These are phyloP conservation scores for Rhombomys opimus DNA, from an alignment of 2,113 vertebrate species.

Conservation along the genomic window DNA sequence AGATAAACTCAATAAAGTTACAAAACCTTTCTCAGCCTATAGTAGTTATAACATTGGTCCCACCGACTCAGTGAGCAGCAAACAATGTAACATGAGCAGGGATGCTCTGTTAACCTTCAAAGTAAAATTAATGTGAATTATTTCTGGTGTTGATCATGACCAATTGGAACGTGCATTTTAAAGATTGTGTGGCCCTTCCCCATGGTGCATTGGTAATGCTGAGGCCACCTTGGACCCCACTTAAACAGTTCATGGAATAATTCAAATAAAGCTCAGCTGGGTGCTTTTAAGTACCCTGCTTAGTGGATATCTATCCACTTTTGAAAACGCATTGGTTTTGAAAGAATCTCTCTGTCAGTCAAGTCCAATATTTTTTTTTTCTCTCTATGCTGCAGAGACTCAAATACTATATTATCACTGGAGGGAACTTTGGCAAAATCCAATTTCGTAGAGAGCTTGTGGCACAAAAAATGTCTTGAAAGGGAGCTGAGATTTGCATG, in stretches of 20 bases:
- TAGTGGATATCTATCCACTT: neutral
- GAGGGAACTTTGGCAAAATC: neutral
- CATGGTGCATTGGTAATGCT: neutral
- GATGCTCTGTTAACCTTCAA: neutral
- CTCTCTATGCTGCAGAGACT: neutral
- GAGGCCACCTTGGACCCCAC: neutral
- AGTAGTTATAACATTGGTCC: neutral
- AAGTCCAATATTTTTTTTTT: constrained; percentile 32
- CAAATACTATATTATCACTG: neutral
- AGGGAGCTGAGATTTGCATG: neutral
- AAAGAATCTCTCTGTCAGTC: neutral
- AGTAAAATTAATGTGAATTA: neutral
- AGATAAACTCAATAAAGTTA: neutral
- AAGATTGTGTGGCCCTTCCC: neutral
- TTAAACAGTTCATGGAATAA: neutral
- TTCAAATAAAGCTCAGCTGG: neutral
- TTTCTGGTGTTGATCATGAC: neutral
- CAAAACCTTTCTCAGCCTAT: neutral
- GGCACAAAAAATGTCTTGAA: constrained; percentile 5
- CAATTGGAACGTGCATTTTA: neutral
- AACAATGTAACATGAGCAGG: neutral
- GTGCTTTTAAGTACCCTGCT: neutral
- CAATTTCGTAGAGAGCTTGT: neutral
- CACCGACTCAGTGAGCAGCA: neutral
- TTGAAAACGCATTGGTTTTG: constrained; percentile 17